These are phyloP conservation scores for Lordiphosa stackelbergi DNA, from an alignment of 1,140 invertebrate species.

Conservation along the genomic window DNA sequence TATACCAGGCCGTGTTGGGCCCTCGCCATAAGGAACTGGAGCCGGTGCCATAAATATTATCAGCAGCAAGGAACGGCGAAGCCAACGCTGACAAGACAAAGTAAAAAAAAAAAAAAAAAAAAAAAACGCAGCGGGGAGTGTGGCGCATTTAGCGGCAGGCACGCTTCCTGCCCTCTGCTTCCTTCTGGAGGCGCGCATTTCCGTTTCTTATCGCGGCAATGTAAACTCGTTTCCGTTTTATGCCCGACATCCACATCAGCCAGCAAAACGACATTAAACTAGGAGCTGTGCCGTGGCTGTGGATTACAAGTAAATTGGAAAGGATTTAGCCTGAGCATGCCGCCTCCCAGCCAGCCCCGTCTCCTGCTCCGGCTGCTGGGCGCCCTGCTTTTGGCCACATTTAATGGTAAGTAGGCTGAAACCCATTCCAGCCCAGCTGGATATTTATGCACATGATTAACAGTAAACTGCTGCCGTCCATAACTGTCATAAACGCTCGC, in stretches of 20 bases:
- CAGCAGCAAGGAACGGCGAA: slow-evolving; percentile 28
- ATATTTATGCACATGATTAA: slow-evolving; percentile 68
- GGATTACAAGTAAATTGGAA: slow-evolving; percentile 70
- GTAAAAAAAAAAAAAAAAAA: slow-evolving; percentile 10
- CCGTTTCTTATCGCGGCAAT: slow-evolving; percentile 73
- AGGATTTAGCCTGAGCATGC: slow-evolving; percentile 59
- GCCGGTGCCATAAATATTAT: slow-evolving; percentile 60
- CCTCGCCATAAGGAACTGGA: slow-evolving; percentile 22
- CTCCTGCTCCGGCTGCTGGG: slow-evolving; percentile 32
- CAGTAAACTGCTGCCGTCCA: slow-evolving; percentile 23
- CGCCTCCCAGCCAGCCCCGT: not conserved
- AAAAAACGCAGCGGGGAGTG: slow-evolving; percentile 20
- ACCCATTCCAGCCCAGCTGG: slow-evolving; percentile 5
- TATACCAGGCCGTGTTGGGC: not conserved
- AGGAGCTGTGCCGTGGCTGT: slow-evolving; percentile 41
- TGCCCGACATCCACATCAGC: slow-evolving; percentile 37
- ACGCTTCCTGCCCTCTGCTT: slow-evolving; percentile 42
- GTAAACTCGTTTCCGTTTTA: slow-evolving; percentile 68
- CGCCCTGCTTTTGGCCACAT: slow-evolving; percentile 30
- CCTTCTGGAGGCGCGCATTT: slow-evolving; percentile 55
- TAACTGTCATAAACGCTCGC: slow-evolving; percentile 35
- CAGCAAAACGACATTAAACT: slow-evolving; percentile 46
- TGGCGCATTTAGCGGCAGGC: slow-evolving; percentile 63
- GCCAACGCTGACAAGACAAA: slow-evolving; percentile 29
- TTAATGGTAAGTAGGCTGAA: slow-evolving; percentile 52